Evolutionary conservation across 1,140 invertebrate genomes (phyloP).

Genomic region (Pristionchus pacificus): DNA sequence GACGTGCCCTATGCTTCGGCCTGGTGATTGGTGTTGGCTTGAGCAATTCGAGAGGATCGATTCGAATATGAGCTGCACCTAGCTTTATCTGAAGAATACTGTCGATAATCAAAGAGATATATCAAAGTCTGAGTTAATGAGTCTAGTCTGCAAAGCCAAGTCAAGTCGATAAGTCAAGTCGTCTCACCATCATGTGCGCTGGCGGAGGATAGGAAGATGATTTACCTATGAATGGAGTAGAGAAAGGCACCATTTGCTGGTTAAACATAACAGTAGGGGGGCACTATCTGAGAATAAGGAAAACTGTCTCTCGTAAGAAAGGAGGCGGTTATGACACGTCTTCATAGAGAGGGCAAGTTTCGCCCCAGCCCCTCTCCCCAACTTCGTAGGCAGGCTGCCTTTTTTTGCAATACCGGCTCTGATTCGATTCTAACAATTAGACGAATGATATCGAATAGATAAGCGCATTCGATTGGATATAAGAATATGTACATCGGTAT

Average conservation of each 20-base stretch:
- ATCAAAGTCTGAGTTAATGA: not conserved
- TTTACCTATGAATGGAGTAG: too few species aligned
- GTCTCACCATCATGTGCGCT: too few species aligned
- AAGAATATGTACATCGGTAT: too few species aligned
- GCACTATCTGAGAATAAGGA: not conserved
- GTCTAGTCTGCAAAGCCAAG: too few species aligned
- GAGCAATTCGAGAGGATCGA: not conserved
- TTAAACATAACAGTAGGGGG: not conserved
- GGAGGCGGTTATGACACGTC: slow-evolving; percentile 11
- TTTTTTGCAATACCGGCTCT: too few species aligned
- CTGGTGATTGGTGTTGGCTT: not conserved
- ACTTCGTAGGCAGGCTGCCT: not conserved
- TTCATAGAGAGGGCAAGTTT: not conserved
- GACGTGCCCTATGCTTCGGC: slow-evolving; percentile 50
- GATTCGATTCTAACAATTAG: too few species aligned
- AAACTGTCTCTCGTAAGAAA: not conserved
- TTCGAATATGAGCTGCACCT: not conserved
- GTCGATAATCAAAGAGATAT: too few species aligned
- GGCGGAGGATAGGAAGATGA: too few species aligned
- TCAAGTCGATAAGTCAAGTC: too few species aligned
- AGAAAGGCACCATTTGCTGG: too few species aligned
- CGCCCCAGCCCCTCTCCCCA: not conserved
- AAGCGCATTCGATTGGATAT: too few species aligned
- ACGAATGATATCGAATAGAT: too few species aligned
- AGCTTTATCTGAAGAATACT: not conserved